phyloP scores from a whole-genome alignment of 1,140 invertebrate genomes.

The Saccostrea glomerata region DNA sequence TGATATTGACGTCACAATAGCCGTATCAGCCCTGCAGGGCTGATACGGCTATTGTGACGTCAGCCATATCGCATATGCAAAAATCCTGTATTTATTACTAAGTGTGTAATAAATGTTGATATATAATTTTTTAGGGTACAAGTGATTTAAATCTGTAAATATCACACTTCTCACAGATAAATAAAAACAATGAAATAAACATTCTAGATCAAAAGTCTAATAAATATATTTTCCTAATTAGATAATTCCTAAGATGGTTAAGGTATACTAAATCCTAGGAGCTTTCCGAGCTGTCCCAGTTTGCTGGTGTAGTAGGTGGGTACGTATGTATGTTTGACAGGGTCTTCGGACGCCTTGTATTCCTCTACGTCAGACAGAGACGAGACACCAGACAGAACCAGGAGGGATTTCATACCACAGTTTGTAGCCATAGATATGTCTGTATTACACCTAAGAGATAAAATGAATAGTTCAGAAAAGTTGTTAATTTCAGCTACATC shows the following conservation, averaged over 20 bases:
- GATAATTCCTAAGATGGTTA: neutral
- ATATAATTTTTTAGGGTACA: too few species aligned
- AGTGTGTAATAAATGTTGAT: too few species aligned
- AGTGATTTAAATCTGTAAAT: neutral
- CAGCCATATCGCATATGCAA: too few species aligned
- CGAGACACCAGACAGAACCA: constrained; percentile 65
- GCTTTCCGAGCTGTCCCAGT: neutral
- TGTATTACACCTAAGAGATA: constrained; percentile 63
- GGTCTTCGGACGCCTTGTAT: constrained; percentile 7
- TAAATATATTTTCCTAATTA: neutral
- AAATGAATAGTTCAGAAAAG: neutral
- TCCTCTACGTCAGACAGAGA: constrained; percentile 46
- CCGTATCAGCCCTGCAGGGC: too few species aligned
- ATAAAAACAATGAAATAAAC: neutral
- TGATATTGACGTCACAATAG: too few species aligned
- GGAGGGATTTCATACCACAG: constrained; percentile 65
- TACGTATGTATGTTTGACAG: neutral
- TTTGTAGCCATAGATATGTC: constrained; percentile 67
- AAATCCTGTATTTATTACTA: too few species aligned
- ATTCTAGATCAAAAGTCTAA: neutral
- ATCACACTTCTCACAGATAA: neutral
- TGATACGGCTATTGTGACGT: too few species aligned
- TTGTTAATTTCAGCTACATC: too few species aligned
- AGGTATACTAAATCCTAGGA: constrained; percentile 22
- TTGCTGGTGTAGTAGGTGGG: constrained; percentile 9